A percentile compares a stretch with the other conserved stretches of the same genome.
phyloP scores from a whole-genome alignment of 2,888 invertebrate species.

The Phlogophora meticulosa region DNA sequence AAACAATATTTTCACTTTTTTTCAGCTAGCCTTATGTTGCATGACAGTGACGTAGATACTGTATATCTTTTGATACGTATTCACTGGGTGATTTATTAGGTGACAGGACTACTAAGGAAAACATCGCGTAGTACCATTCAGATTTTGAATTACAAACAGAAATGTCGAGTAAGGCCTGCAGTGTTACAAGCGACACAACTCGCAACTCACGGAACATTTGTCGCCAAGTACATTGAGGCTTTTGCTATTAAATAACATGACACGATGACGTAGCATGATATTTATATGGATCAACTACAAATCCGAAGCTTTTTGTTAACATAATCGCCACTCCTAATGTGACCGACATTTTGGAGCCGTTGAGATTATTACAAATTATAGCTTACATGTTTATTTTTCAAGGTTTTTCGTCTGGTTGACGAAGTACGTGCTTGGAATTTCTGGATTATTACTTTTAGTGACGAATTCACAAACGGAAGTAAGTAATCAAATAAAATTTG shows the following conservation, averaged over 20 bases:
- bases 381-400: not conserved
- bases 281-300: conserved; percentile 22
- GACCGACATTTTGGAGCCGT: conserved; percentile 27
- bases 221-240: not conserved
- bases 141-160: not conserved
- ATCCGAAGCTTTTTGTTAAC: conserved; percentile 24
- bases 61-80: not conserved
- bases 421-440: conserved; percentile 17
- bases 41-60: too few relatives aligned
- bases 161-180: not conserved
- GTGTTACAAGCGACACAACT: not conserved
- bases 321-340: conserved; percentile 31
- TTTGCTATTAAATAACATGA: conserved; percentile 13
- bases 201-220: not conserved
- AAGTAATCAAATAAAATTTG: conserved; percentile 4
- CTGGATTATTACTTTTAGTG: not conserved
- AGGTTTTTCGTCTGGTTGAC: not conserved
- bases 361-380: conserved; percentile 29
- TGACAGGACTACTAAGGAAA: not conserved
- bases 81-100: not conserved
- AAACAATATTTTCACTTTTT: too few relatives aligned
- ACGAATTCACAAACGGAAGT: conserved; percentile 3
- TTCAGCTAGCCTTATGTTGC: too few relatives aligned
- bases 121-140: not conserved
- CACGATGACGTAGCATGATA: conserved; percentile 15